Evolutionary conservation across 2,888 invertebrate genomes (phyloP), one percentile per base, ranked within the genome.

Genomic region (Thera obeliscata): DNA sequence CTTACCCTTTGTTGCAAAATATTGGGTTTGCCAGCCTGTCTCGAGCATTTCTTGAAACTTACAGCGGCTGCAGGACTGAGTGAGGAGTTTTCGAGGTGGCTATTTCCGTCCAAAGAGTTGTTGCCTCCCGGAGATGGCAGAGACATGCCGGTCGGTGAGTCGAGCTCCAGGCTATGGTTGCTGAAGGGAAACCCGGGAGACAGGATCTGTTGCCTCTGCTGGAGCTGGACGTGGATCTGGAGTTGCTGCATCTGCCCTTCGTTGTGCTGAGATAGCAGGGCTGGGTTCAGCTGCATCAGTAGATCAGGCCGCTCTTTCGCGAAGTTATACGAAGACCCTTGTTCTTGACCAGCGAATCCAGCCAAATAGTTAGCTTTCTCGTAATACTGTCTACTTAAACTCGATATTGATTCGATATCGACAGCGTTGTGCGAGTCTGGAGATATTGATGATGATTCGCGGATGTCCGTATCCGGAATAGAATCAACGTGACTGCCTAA

Each of bases 1-100:
- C 97, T 97, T 96, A 98, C 97, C 97, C 97, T 96, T 94, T 96
- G 96, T 90, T 97, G 97, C 88, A 97, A 96, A 91, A 97, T 95
- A 83, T 91, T 88, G 89, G 94, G 79, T 95, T 94, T 86, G 94
- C 93, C 86, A 95, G 95, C 87, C 94, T 94, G 84, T 94, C 94
- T 85, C 84, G 94, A 93, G 91, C 94, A 87, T 94, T 95, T 93
- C 93, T 95, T 93, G 83, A 94, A 89, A 95, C 95, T 96, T 93
- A 96, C 95, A 87, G 95, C 95, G 78, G 95, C 95, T 74, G 95
- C 95, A 68, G 96, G 95, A 79, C 95, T 95, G 79, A 95, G 91
- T n/a, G 95, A 94, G 66, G 94, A 89, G 73, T 87, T 94, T 72
- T 95, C 95, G 78, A 94, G 91, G 88, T 95, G 95, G 72, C 88